Base-by-base conservation (phyloP, 2,797 vertebrate genomes). In the Urocyon cinereoargenteus region DNA sequence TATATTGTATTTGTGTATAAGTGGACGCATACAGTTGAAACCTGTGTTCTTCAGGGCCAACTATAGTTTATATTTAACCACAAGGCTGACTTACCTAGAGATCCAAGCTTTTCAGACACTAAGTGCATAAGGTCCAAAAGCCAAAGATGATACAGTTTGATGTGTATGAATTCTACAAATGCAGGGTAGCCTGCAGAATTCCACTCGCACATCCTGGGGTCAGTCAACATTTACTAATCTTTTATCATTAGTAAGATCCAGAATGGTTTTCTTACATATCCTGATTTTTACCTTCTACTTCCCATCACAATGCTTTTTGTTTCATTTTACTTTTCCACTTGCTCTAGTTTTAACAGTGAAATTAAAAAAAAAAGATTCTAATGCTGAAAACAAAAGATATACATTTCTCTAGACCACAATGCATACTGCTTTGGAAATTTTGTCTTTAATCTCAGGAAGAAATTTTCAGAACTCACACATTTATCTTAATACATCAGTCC, bases 401-500 rank as follows among this genome's bases (percentile, higher is more conserved):
- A 28, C 22, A 57, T 84, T 81, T 88, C 55, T 91, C 34, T 24
- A 91, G 12, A 82, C 19, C 36, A 28, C 2, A 83, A 70, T 62
- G 4, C 6, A 93, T 70, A 13, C 24, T 28, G 6, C 22, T 94
- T 95, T 82, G 45, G 18, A 94, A 96, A 73, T 78, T 73, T 13
- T 94, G 55, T 55, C 57, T 51, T 89, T 84, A 88, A 88, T 77
- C 36, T 92, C 73, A 75, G n/a, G 4, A 77, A 94, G 49, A 91
- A 59, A 97, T 66, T 34, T 88, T 95, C 28, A 95, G 26, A 93
- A 85, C 78, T 81, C 36, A 87, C 16, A 94, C 24, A 78, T 95
- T 93, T 92, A 28, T 85, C 19, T 83, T 93, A 70, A 49, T 83
- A 86, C 84, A 36, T 49, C 66, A 92, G 77, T 86, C 26, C 31